Evolutionary conservation across 2,888 invertebrate genomes (phyloP).

Genomic region (Oeneis ivallda): DNA sequence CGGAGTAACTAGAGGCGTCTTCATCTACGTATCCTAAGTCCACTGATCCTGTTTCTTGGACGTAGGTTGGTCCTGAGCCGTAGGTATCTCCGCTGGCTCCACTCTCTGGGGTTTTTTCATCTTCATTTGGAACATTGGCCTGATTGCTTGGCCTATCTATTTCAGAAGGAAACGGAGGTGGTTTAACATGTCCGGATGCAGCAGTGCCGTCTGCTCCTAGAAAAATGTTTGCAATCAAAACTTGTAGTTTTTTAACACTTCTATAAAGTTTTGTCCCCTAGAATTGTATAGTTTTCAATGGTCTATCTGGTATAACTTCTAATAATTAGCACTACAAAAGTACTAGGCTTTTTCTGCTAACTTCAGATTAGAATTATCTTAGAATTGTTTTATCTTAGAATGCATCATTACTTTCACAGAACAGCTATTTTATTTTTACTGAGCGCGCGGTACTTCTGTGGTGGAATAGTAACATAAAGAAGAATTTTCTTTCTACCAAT

Average conservation of each 20-base stretch:
- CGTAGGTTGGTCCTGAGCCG: constrained; percentile 41
- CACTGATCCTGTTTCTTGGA: constrained; percentile 44
- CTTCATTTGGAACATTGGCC: constrained; percentile 26
- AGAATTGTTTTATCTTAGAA: too few species aligned
- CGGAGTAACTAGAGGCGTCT: constrained; percentile 57
- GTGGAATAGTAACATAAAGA: too few species aligned
- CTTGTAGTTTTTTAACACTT: not conserved
- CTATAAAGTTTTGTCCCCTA: not conserved
- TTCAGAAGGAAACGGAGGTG: constrained; percentile 70
- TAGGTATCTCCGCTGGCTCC: constrained; percentile 42
- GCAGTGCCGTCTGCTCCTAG: constrained; percentile 79
- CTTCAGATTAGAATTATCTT: too few species aligned
- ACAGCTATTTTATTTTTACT: too few species aligned
- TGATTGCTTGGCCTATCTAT: constrained; percentile 52
- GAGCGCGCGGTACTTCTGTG: too few species aligned
- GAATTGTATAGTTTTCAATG: too few species aligned
- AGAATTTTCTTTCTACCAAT: too few species aligned
- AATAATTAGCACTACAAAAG: too few species aligned
- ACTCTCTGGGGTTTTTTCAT: constrained; percentile 34
- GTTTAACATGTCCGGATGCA: constrained; percentile 81
- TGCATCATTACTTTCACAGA: too few species aligned
- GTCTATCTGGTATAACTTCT: too few species aligned
- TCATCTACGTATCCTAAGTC: constrained; percentile 62
- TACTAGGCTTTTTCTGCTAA: too few species aligned
- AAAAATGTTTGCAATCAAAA: constrained; percentile 27